Conservation (phyloP, 2,113 vertebrate genomes). For the Noturus placidus region DNA sequence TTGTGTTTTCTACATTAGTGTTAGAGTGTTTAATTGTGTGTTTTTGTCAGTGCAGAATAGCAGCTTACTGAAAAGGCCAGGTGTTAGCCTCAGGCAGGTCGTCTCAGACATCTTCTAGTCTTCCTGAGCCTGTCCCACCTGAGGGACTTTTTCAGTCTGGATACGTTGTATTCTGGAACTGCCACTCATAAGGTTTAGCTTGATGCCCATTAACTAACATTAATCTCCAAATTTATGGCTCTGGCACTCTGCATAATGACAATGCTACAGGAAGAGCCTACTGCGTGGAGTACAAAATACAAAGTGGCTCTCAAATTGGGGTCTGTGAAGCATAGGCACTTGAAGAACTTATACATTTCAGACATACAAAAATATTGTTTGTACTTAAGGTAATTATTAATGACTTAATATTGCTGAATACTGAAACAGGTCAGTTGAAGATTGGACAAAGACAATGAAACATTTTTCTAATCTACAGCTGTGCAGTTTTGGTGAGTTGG, state of each 20-base stretch:
- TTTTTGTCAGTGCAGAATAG: background rate
- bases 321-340: background rate
- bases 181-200: background rate
- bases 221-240: background rate
- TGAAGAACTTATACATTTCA: background rate
- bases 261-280: background rate
- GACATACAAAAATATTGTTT: background rate
- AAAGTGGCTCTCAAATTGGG: background rate
- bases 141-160: background rate
- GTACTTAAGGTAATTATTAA: background rate
- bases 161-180: background rate
- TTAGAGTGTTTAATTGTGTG: constrained; percentile 1
- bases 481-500: background rate
- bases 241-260: background rate
- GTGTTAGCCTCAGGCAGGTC: constrained; percentile 7
- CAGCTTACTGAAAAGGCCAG: constrained; percentile 7
- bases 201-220: constrained; percentile 2
- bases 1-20: background rate
- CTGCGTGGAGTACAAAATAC: background rate
- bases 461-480: background rate
- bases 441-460: background rate
- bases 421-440: background rate
- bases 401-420: background rate
- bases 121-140: constrained; percentile 3
- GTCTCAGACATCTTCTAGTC: constrained; percentile 6